Percentiles rank a stretch among this genome's conserved stretches.
These are phyloP conservation scores for Brotula barbata DNA, from an alignment of 2,797 vertebrate species.

Conservation along the genomic window DNA sequence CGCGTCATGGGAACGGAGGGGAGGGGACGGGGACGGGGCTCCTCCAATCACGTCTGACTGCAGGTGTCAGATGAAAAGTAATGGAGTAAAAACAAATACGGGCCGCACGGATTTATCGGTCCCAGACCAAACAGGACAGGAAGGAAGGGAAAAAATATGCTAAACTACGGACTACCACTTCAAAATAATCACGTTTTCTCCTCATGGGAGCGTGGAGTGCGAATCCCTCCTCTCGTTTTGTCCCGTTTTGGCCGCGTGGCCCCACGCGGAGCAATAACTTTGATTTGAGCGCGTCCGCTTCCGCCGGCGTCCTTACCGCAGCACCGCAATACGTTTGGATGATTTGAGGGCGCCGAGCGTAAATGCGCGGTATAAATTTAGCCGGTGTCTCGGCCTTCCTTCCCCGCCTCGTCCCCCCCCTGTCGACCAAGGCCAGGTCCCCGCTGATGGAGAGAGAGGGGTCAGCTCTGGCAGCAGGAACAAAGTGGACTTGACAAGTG, in stretches of 20 bases:
- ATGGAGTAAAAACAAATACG: no score
- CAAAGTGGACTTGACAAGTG: constrained; percentile 80
- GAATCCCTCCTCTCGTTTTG: no score
- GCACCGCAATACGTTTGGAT: constrained; percentile 60
- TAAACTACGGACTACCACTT: no score
- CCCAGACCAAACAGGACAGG: no score
- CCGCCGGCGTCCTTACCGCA: constrained; percentile 47
- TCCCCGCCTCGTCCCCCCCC: constrained; percentile 19
- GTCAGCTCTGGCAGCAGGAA: constrained; percentile 68
- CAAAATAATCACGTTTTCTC: no score
- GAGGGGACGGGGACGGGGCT: neutral
- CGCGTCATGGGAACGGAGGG: no score
- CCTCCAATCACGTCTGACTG: neutral
- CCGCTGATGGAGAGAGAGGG: constrained; percentile 66
- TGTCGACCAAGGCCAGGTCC: constrained; percentile 66
- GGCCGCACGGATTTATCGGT: no score
- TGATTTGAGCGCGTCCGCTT: neutral
- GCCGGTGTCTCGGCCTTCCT: constrained; percentile 61
- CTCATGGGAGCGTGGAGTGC: no score
- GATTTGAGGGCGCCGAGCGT: constrained; percentile 60
- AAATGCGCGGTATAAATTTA: constrained; percentile 71
- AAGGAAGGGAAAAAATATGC: no score
- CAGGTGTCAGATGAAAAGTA: neutral
- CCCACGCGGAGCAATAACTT: no score
- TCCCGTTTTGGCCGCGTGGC: no score